Evolutionary conservation across 2,797 vertebrate species (phyloP), one percentile per base, ranked within the genome.

Genomic region (Danio choprae): DNA sequence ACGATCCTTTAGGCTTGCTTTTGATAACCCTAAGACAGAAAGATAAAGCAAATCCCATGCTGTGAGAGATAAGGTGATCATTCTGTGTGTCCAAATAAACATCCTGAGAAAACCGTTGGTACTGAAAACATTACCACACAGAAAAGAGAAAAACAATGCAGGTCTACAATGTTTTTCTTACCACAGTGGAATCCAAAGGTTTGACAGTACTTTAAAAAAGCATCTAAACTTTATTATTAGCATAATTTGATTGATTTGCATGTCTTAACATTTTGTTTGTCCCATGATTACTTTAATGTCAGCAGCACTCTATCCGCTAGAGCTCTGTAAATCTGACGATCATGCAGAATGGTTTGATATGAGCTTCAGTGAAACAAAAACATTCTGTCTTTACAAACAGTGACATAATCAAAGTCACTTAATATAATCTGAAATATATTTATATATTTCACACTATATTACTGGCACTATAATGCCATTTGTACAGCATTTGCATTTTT

Each of bases 1-100:
- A 62, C 16, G 16, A 22, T 71, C 41, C 56, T 60, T 43, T 20
- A 58, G 50, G 29, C 41, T 70, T 67, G 43, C 80, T 77, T 68
- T 48, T 67, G 60, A 80, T 13, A 63, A 58, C 65, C 70, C 46
- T 58, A 60, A 76, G 29, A 59, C 29, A 29, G 20, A 74, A 70
- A 81, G 79, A 86, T 82, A 56, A 77, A 73, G 11, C 44, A 16
- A 46, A 51, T 72, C 12, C 5, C 55, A 81, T 10, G 70, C 46
- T 75, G 16, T 53, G 59, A 53, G 43, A 84, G 82, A 84, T 81
- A 79, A 77, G 11, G 41, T 40, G 62, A 38, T 36, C 13, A 38
- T 65, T 41, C 59, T 76, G 16, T 81, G 36, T 81, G 36, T 16
- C 51, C 71, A 80, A 81, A 83, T 70, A 80, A 22, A 80, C 56